Base-by-base conservation (phyloP, 2,797 vertebrate species). In the Falco novaeseelandiae region DNA sequence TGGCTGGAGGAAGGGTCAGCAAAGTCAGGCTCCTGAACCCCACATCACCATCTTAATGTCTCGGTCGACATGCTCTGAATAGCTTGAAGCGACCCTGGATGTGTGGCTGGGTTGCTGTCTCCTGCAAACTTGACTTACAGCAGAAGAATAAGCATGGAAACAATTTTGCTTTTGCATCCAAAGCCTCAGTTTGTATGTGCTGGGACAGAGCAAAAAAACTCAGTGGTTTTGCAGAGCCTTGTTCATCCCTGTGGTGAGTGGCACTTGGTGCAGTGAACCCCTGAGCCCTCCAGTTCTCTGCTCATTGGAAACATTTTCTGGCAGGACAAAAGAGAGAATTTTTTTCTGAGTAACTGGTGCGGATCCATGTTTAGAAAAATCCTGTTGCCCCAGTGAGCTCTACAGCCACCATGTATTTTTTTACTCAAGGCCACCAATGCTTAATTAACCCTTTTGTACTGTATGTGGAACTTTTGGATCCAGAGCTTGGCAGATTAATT, bases 21-120 rank as follows among this genome's bases (percentile, higher is more conserved):
- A 44, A 36, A 21, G 21, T 54, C 49, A 21, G 27, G 34, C 3
- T 72, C 48, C 63, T 32, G 25, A 66, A 22, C 5, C 26, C 48
- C 36, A 36, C 15, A 6, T 18, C 8, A 2, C 30, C 46, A 18
- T 3, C 63, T 29, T 25, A 34, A 8, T 16, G 52, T 18, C 22
- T 67, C 2, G 0, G 54, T 48, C 1, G 0, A 8, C 27, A 1
- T 21, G 16, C 4, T 48, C 76, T 2, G 0, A 12, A 8, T 1
- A 58, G 21, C 38, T 67, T 14, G 3, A 26, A 22, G 49, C n/a
- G 44, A 40, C 11, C 40, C 34, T 19, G 49, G 25, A 4, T 20
- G 16, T 6, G 21, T 12, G 46, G 27, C 46, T 16, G 70, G 51
- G 52, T 16, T 49, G 23, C 20, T 0, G 0, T 15, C 5, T 55